Percentiles rank a stretch among this genome's conserved stretches.
Evolutionary conservation across 1,140 invertebrate species (phyloP).

Genomic region (Meloidogyne exigua): DNA sequence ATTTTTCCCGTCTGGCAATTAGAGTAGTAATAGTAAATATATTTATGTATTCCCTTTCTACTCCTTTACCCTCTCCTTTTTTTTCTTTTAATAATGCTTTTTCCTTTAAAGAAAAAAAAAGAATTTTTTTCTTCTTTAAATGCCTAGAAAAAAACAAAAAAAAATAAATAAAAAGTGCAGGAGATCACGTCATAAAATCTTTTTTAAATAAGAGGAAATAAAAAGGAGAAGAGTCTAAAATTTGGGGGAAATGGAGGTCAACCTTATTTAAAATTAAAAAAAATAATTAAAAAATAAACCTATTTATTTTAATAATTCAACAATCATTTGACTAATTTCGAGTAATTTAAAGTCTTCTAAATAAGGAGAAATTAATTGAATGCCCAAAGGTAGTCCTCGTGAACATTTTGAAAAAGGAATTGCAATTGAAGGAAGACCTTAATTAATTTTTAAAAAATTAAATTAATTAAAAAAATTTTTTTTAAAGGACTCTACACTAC

Average conservation of each 20-base stretch:
- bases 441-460: neutral
- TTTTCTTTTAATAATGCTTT: neutral
- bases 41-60: too few species aligned
- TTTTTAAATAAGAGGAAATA: too few species aligned
- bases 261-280: neutral
- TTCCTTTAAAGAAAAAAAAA: neutral
- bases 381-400: conserved; percentile 78
- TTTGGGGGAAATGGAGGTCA: neutral
- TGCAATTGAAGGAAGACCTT: conserved; percentile 83
- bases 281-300: neutral
- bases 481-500: too few species aligned
- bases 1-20: neutral
- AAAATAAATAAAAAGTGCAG: neutral
- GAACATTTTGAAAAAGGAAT: conserved; percentile 79
- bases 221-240: too few species aligned
- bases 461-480: too few species aligned
- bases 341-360: conserved; percentile 78
- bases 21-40: too few species aligned
- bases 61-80: neutral
- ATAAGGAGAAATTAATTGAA: conserved; percentile 85
- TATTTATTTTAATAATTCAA: neutral
- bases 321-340: conserved; percentile 79
- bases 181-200: neutral
- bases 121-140: too few species aligned
- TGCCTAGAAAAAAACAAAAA: neutral